Percentiles rank a stretch among this genome's conserved stretches.
These are phyloP conservation scores for Butorides virescens DNA, from an alignment of 2,113 vertebrate genomes.

Conservation along the genomic window DNA sequence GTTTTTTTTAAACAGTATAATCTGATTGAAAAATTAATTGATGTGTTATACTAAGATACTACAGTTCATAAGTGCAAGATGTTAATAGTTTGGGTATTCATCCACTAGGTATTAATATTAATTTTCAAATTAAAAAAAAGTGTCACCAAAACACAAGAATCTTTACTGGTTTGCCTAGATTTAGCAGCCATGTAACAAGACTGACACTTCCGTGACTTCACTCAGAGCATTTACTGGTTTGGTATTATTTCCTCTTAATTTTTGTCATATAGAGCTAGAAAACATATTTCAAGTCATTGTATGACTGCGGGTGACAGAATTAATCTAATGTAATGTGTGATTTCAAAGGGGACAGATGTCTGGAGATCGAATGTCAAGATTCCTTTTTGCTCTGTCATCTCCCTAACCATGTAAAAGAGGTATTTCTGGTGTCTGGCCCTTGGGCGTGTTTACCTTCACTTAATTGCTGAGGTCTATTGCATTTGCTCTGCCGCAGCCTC, in stretches of 20 bases:
- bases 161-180: neutral
- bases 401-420: neutral
- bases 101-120: neutral
- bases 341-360: neutral
- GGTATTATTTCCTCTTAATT: neutral
- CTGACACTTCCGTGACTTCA: neutral
- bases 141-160: neutral
- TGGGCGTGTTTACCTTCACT: neutral
- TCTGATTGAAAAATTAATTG: neutral
- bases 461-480: neutral
- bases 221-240: neutral
- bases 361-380: neutral
- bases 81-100: neutral
- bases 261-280: neutral
- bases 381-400: constrained; percentile 16
- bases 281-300: neutral
- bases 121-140: neutral
- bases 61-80: neutral
- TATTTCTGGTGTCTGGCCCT: neutral
- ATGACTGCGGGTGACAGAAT: neutral
- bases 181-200: neutral
- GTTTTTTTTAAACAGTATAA: neutral
- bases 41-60: neutral
- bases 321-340: neutral
- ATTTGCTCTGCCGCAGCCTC: neutral